Evolutionary conservation across 2,113 vertebrate genomes (phyloP), one percentile per base, ranked within the genome.

Genomic region (Brachypteracias leptosomus): DNA sequence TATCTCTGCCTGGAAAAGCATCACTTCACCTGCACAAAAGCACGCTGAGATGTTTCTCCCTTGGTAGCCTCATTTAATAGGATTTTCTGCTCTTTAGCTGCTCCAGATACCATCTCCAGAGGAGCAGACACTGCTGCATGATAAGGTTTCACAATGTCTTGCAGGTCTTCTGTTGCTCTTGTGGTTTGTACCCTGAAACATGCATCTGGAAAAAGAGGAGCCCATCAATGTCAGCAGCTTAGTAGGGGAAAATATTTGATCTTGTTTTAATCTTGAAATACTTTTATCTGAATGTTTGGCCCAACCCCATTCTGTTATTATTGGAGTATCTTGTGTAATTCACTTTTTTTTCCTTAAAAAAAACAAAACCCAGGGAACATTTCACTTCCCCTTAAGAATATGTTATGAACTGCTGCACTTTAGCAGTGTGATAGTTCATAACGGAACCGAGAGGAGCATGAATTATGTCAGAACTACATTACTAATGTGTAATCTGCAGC

Each of bases 401-500:
- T 78, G 70, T 90, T 95, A 73, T 85, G 54, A 96, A 78, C 91
- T 76, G 71, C 63, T 97, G 91, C 88, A 80, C 94, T 97, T 97
- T 55, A 91, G 89, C 84, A 91, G n/a, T 95, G 52, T 88, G 93
- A 95, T 96, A 95, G 97, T 97, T 97, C 91, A 91, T 96, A 97
- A 89, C 80, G 93, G 94, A 95, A 95, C 85, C 3, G 2, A 94
- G 94, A 97, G 88, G 93, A 95, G 93, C 76, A 81, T 97, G 97
- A 97, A 94, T 96, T 96, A 97, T 95, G 94, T 94, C 90, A 91
- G 94, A 97, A 97, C 88, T 93, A 91, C 81, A 93, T 98, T 97
- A 97, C 92, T 97, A 97, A 98, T 97, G 95, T 94, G 95, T 98
- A 97, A 98, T 97, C 97, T 93, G 59, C 97, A 98, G 79, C 96